Base-by-base conservation (phyloP, 2,113 vertebrate species). In the Columbina picui region DNA sequence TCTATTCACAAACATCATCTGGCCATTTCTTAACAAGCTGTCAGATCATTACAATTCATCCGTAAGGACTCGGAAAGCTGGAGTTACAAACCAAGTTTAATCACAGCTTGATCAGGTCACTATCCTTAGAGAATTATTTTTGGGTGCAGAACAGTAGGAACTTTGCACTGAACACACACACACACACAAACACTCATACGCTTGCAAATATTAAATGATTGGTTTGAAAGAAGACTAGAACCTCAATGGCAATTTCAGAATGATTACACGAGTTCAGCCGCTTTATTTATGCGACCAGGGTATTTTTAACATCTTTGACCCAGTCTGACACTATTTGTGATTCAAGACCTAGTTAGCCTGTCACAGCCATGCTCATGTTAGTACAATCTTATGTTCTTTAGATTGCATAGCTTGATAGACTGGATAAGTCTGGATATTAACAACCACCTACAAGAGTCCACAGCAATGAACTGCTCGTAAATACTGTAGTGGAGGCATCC, bases 281-380 rank as follows among this genome's bases (percentile, higher is more conserved):
- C 69, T 81, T 90, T 79, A 49, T 78, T 95, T 67, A 84, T 57
- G 76, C 0, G 4, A 52, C 16, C 15, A 68, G 34, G 65, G 39
- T 93, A 95, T 93, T 95, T 96, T 95, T 82, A 94, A 90, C 73
- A 84, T 88, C 83, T 87, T 86, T 89, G 75, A 86, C 55, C n/a
- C 65, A n/a, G 29, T 21, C 25, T 71, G 55, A 77, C 34, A 52
- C 36, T 29, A 59, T 20, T 80, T 36, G 30, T n/a, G 41, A 86
- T 5, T 6, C 50, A 56, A 92, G 32, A 69, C 21, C 14, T 14
- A 45, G 75, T 5, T 55, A 86, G 34, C 59, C 70, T 86, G 68
- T 34, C 56, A 39, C 75, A 93, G 12, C 29, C 17, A 21, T 38
- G 29, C 23, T 34, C 32, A 16, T 1, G 7, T 74, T 11, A 90